These are phyloP conservation scores for Sycophila texana DNA, from an alignment of 2,888 invertebrate species.

Conservation along the genomic window DNA sequence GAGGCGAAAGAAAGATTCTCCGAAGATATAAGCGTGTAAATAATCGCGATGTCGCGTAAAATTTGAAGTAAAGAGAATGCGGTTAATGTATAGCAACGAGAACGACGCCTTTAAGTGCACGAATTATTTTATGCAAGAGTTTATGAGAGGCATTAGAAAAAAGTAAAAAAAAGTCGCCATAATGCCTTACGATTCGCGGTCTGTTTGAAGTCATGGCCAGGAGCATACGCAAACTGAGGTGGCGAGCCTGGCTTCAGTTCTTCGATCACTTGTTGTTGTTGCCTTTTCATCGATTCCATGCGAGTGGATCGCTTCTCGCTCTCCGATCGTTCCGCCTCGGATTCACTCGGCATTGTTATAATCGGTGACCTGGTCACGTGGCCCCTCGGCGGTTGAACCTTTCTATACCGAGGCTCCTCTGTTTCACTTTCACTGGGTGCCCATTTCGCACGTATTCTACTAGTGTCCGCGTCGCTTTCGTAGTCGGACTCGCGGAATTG, in stretches of 20 bases:
- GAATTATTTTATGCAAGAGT: too few species aligned
- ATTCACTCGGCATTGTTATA: slow-evolving; percentile 72
- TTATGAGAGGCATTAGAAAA: not conserved
- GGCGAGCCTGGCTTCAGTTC: slow-evolving; percentile 78
- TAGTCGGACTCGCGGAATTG: slow-evolving; percentile 83
- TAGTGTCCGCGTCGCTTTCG: slow-evolving; percentile 82
- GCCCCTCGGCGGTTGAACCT: slow-evolving; percentile 79
- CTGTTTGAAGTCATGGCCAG: slow-evolving; percentile 69
- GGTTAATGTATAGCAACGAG: too few species aligned
- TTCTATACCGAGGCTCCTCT: slow-evolving; percentile 79
- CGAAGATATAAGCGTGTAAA: not conserved
- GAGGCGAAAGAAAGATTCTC: not conserved
- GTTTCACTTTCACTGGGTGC: slow-evolving; percentile 79
- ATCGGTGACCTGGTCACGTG: slow-evolving; percentile 76
- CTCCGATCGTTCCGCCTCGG: slow-evolving; percentile 73
- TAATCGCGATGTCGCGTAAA: slow-evolving; percentile 28
- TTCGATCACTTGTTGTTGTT: slow-evolving; percentile 62
- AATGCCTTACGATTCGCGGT: slow-evolving; percentile 72
- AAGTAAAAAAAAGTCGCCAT: slow-evolving; percentile 50
- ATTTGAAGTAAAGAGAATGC: slow-evolving; percentile 9
- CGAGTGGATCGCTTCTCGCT: slow-evolving; percentile 66
- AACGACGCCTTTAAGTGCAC: too few species aligned
- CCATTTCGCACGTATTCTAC: slow-evolving; percentile 81
- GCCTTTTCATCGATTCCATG: slow-evolving; percentile 59
- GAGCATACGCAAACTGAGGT: slow-evolving; percentile 79